Base-by-base conservation (phyloP, 2,888 invertebrate species). In the Volucella bombylans region DNA sequence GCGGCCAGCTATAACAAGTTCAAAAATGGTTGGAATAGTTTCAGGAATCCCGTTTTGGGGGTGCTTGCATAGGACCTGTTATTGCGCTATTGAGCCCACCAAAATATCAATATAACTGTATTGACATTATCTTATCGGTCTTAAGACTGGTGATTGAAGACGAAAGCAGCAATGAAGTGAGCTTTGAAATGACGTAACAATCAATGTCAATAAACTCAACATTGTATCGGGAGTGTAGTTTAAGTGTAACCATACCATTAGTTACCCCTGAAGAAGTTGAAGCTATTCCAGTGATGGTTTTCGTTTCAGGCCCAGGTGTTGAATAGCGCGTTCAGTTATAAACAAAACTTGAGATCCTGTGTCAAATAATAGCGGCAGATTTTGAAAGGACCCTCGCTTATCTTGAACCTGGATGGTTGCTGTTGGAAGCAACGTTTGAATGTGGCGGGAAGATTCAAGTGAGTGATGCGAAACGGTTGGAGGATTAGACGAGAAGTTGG, bases 261-360 rank as follows among this genome's bases (percentile, higher is more conserved):
- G n/a, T 74, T 18, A 59, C 54, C n/a, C 74, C 74, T 12, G 57
- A 65, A 2, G 57, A 39, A 1, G 65, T 49, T n/a, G 68, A 68
- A 1, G 23, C 31, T 18, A 68, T 18, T 31, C 67, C 67, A 15
- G 8, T 14, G 4, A 57, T 55, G 10, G 31, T 45, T 62, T 72
- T 3, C 72, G 52, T 4, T 2, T 2, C 11, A 54, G 31, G 1
- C 52, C 72, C 14, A 71, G 49, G 23, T 38, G 31, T 47, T 61
- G 57, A 31, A 49, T 18, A 11, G 43, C 8, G 6, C 18, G 49
- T 47, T 69, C 49, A 2, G 55, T 69, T 6, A 57, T 23, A 10
- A 72, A 61, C 9, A 54, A 72, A 10, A 72, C 52, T 14, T 72
- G 72, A 1, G 72, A 72, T 18, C 62, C 54, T 43, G 72, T 39